Evolutionary conservation across 2,888 invertebrate genomes (phyloP).

Genomic region (Embidobia sp.): DNA sequence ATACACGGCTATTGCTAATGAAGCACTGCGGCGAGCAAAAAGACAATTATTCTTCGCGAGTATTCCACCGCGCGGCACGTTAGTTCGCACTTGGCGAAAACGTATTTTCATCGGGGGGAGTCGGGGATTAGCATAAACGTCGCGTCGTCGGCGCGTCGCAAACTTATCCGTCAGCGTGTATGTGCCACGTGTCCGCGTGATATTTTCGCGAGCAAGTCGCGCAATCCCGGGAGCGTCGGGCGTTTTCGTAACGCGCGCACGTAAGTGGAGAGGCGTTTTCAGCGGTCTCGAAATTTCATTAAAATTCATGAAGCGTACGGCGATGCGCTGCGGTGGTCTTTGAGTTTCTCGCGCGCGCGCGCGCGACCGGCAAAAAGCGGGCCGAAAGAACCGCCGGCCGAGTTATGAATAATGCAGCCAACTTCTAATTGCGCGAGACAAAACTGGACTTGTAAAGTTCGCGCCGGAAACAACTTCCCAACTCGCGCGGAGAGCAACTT

Average conservation of each 20-base stretch:
- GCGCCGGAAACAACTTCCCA: constrained; percentile 54
- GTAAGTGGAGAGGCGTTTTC: constrained; percentile 64
- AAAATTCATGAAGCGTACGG: constrained; percentile 78
- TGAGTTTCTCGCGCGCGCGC: constrained; percentile 70
- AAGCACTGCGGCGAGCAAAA: too few relatives aligned
- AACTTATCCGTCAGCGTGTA: constrained; percentile 55
- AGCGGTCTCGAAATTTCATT: constrained; percentile 75
- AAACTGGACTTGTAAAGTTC: constrained; percentile 71
- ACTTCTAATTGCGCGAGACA: constrained; percentile 80
- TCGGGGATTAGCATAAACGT: constrained; percentile 55
- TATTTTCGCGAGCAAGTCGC: constrained; percentile 63
- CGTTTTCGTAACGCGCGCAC: constrained; percentile 63
- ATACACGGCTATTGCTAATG: too few relatives aligned
- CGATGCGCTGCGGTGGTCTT: constrained; percentile 73
- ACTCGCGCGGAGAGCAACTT: constrained; percentile 46
- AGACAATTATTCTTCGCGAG: too few relatives aligned
- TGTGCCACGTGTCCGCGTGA: constrained; percentile 54
- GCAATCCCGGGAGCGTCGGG: constrained; percentile 58
- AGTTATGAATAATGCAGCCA: constrained; percentile 80
- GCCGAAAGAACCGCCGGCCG: constrained; percentile 26
- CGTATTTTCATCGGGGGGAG: too few relatives aligned
- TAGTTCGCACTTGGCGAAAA: too few relatives aligned
- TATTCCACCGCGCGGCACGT: too few relatives aligned
- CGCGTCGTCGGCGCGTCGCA: constrained; percentile 39
- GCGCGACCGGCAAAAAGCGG: constrained; percentile 50